A percentile compares a stretch with the other conserved stretches of the same genome.
phyloP scores from a whole-genome alignment of 2,888 invertebrate species.

The Leptura quadrifasciata region DNA sequence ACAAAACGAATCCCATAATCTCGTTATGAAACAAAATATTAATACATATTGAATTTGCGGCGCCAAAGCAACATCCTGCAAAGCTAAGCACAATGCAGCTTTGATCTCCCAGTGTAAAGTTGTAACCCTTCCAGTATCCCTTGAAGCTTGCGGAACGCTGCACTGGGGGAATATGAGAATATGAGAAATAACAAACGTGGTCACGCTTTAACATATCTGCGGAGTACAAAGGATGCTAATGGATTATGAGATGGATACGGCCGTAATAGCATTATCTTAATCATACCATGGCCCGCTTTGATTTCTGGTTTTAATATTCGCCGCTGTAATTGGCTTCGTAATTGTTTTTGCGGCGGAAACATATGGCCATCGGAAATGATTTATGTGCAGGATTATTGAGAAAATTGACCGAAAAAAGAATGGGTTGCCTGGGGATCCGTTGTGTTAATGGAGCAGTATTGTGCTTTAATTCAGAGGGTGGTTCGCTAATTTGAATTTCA shows the following conservation, averaged over 20 bases:
- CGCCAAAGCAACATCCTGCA: constrained; percentile 34
- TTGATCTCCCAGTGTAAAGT: constrained; percentile 50
- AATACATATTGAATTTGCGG: constrained; percentile 49
- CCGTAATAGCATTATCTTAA: constrained; percentile 70
- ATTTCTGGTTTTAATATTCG: constrained; percentile 71
- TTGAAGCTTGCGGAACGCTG: constrained; percentile 36
- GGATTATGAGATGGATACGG: constrained; percentile 68
- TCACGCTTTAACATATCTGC: constrained; percentile 62
- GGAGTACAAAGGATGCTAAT: constrained; percentile 67
- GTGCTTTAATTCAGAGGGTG: constrained; percentile 40
- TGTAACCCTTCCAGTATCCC: constrained; percentile 44
- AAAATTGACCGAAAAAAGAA: constrained; percentile 49
- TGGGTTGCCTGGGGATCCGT: constrained; percentile 27
- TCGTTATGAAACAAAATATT: constrained; percentile 47
- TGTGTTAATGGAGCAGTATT: constrained; percentile 45
- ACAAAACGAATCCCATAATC: constrained; percentile 36
- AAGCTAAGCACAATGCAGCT: constrained; percentile 51
- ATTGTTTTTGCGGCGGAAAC: constrained; percentile 69
- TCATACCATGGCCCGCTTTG: constrained; percentile 69
- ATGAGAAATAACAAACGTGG: constrained; percentile 63
- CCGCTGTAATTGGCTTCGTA: constrained; percentile 68
- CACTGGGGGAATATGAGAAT: constrained; percentile 48
- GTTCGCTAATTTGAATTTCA: constrained; percentile 43
- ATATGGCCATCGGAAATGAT: constrained; percentile 61
- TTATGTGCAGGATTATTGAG: constrained; percentile 55